Evolutionary conservation across 2,888 invertebrate genomes (phyloP), one percentile per base, ranked within the genome.

Genomic region (Quadriops clusia): DNA sequence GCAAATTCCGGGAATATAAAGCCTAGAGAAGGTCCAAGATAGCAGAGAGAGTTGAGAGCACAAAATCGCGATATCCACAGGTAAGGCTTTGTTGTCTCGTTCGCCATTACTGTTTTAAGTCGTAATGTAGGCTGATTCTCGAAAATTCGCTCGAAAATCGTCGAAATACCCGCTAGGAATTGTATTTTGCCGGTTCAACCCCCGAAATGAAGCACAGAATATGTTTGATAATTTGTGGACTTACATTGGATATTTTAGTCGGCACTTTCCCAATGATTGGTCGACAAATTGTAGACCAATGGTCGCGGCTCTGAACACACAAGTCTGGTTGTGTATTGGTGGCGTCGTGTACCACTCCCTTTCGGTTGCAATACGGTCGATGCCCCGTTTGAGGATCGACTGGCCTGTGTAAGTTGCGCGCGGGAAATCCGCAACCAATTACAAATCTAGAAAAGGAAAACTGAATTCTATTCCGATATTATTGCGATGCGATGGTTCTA

Each of bases 191-290:
- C 52, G 51, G 54, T 47, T 47, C 50, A 51, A 51, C 51, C 51
- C 50, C 55, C 46, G 47, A 50, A 41, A 47, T 46, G 46, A 46
- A 52, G 49, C 49, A 49, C 50, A 46, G 51, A 52, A 54, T 56
- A 57, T 59, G 67, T 66, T 67, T 67, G 70, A 71, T 70, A 73
- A 72, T 72, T 72, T 72, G 71, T 69, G 69, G 65, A 76, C 76
- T 76, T 75, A 76, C 76, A 73, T 74, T 73, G 73, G 73, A 69
- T 71, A 72, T 68, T 71, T 70, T 68, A 67, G 67, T 66, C 63
- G 63, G 74, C 74, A 76, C 75, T 79, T 75, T 80, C 74, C 72
- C 79, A 70, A 79, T 81, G 83, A 83, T 85, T 84, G 85, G 83
- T 78, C 77, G 78, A 74, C 75, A 72, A 76, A 75, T 70, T 73